These are phyloP conservation scores for Papilio helenus DNA, from an alignment of 1,140 invertebrate genomes.

Conservation along the genomic window DNA sequence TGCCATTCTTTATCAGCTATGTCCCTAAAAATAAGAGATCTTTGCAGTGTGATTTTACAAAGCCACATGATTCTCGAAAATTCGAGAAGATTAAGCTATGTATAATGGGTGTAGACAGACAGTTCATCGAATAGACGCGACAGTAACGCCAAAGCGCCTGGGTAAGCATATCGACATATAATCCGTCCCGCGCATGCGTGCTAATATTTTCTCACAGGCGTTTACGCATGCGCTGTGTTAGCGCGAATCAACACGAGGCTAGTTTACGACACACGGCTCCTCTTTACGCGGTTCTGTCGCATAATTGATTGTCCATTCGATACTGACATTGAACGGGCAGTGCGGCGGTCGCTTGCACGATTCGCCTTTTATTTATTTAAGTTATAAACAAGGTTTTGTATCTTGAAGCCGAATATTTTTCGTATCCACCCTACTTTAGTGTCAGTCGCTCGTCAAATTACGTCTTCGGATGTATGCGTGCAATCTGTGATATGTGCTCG, in stretches of 20 bases:
- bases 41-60: background rate
- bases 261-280: constrained; percentile 70
- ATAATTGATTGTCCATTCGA: constrained; percentile 79
- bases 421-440: constrained; percentile 44
- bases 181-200: constrained; percentile 59
- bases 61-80: background rate
- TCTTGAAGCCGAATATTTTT: constrained; percentile 31
- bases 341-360: constrained; percentile 64
- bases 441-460: constrained; percentile 46
- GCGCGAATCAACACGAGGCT: constrained; percentile 49
- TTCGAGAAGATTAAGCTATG: background rate
- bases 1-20: too few relatives aligned
- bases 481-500: constrained; percentile 57
- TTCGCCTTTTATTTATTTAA: constrained; percentile 67
- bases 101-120: background rate
- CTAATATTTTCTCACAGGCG: constrained; percentile 57
- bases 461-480: constrained; percentile 46
- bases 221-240: constrained; percentile 62
- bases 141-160: constrained; percentile 61
- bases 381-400: constrained; percentile 27
- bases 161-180: constrained; percentile 59
- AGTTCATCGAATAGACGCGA: constrained; percentile 53
- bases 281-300: constrained; percentile 71
- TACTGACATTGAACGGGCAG: constrained; percentile 78
- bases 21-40: background rate